Evolutionary conservation across 2,113 vertebrate genomes (phyloP).

Genomic region (Saccopteryx leptura): DNA sequence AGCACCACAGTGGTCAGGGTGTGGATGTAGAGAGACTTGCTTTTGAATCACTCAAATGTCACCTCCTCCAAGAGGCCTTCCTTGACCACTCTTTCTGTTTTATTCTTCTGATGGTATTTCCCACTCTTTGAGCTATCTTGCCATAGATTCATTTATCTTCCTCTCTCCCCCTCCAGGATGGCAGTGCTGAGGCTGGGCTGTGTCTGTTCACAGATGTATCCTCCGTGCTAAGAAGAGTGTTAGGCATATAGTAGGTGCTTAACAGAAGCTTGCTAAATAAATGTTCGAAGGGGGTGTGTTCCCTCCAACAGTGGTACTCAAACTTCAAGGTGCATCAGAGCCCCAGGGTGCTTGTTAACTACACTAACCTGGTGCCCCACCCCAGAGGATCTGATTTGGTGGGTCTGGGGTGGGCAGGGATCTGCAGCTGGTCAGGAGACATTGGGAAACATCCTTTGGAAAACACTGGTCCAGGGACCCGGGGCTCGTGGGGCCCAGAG

Average conservation of each 20-base stretch:
- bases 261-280: background rate
- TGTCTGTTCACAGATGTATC: background rate
- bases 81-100: background rate
- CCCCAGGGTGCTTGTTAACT: background rate
- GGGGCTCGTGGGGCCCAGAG: background rate
- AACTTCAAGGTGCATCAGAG: background rate
- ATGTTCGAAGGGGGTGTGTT: background rate
- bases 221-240: background rate
- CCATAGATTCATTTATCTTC: background rate
- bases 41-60: background rate
- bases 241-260: background rate
- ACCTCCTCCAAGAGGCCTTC: conserved; percentile 1
- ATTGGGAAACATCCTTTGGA: background rate
- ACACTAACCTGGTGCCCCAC: background rate
- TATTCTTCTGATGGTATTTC: background rate
- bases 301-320: background rate
- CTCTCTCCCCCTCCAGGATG: background rate
- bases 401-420: background rate
- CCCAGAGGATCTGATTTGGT: background rate
- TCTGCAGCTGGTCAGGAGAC: background rate
- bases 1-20: background rate
- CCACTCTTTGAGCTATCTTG: background rate
- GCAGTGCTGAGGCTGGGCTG: background rate
- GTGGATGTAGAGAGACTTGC: background rate
- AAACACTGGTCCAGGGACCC: background rate